Evolutionary conservation across 2,888 invertebrate species (phyloP).

Genomic region (Drosophila antonietae): DNA sequence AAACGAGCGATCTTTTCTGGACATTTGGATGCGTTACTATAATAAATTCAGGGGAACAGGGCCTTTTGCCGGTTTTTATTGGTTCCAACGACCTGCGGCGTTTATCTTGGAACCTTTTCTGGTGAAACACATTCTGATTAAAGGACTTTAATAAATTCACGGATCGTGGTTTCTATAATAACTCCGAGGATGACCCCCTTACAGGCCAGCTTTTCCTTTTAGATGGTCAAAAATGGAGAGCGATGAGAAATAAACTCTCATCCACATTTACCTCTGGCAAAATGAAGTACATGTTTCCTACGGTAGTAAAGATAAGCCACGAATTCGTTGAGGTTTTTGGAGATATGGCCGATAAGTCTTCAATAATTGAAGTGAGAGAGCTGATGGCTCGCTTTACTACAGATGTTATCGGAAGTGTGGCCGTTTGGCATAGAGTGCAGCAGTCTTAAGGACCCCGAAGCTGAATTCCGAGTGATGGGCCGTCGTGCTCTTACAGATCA

Average conservation of each 20-base stretch:
- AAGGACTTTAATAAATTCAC: conserved; percentile 82
- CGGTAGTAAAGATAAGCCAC: conserved; percentile 66
- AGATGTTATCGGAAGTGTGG: conserved; percentile 85
- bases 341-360: conserved; percentile 31
- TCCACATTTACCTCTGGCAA: conserved; percentile 85
- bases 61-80: conserved; percentile 79
- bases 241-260: conserved; percentile 84
- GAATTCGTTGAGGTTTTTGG: conserved; percentile 65
- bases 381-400: conserved; percentile 84
- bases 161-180: conserved; percentile 81
- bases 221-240: conserved; percentile 84
- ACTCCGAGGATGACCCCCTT: conserved; percentile 83
- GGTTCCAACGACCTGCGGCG: conserved; percentile 65
- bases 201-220: conserved; percentile 81
- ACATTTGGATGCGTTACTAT: conserved; percentile 56
- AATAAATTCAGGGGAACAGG: conserved; percentile 51
- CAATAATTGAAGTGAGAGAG: conserved; percentile 73
- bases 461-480: conserved; percentile 82
- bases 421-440: conserved; percentile 85
- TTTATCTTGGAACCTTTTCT: conserved; percentile 64
- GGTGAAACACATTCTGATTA: conserved; percentile 75
- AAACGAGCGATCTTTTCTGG: conserved; percentile 40
- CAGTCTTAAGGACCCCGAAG: conserved; percentile 83
- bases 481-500: conserved; percentile 46
- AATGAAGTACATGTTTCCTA: conserved; percentile 85